Evolutionary conservation across 1,140 invertebrate species (phyloP).

Genomic region (Eupristina koningsbergeri): DNA sequence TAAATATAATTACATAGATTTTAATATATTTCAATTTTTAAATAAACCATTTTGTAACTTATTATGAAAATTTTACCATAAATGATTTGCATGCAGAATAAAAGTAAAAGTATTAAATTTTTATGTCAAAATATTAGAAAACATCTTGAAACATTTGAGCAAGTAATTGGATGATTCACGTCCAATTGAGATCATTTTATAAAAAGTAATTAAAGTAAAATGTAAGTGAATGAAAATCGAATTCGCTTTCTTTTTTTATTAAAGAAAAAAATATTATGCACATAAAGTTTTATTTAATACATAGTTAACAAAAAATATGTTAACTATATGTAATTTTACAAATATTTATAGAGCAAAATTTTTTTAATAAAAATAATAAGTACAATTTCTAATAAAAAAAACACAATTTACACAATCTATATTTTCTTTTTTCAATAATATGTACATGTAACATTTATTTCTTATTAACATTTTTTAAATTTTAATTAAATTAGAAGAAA

Average conservation of each 20-base stretch:
- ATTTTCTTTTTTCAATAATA: no score
- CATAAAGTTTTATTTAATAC: no score
- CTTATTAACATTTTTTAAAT: no score
- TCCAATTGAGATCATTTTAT: conserved; percentile 42
- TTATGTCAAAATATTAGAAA: conserved; percentile 42
- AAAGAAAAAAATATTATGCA: background rate
- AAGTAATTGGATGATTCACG: conserved; percentile 57
- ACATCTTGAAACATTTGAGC: conserved; percentile 55
- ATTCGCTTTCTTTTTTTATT: background rate
- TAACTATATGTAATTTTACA: no score
- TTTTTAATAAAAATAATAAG: no score
- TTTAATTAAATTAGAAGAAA: no score
- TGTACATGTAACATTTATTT: no score
- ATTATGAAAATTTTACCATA: conserved; percentile 1
- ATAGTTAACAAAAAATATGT: no score
- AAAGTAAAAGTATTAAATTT: background rate
- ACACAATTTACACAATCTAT: no score
- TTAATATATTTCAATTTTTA: conserved; percentile 2
- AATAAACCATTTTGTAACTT: background rate
- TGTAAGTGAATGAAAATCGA: conserved; percentile 8
- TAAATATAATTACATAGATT: background rate
- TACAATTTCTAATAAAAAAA: no score
- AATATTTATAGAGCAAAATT: no score
- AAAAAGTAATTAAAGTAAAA: conserved; percentile 13
- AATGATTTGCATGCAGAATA: conserved; percentile 22